Conservation (phyloP, 2,113 vertebrate species). For the Centropus bengalensis region DNA sequence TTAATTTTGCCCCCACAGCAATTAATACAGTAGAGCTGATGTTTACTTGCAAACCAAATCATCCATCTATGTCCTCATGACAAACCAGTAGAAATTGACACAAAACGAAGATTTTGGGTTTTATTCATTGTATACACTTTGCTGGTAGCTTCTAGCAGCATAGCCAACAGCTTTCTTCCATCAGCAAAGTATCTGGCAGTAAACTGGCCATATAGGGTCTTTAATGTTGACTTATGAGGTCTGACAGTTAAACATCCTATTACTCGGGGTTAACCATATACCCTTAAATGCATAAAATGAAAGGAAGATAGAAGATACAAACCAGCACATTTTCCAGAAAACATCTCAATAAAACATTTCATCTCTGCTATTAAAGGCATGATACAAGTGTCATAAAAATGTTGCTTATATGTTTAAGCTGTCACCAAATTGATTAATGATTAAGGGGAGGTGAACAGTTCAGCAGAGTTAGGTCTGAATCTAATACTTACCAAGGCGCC, state of each 20-base stretch:
- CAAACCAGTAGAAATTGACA: background rate
- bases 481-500: conserved; percentile 58
- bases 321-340: conserved; percentile 22
- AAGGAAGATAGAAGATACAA: background rate
- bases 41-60: background rate
- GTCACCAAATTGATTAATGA: conserved; percentile 72
- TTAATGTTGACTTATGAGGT: conserved; percentile 59
- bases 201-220: conserved; percentile 32
- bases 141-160: background rate
- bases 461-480: conserved; percentile 68
- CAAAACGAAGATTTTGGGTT: background rate
- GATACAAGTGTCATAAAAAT: conserved; percentile 60
- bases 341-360: conserved; percentile 32
- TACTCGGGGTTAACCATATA: background rate
- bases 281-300: conserved; percentile 45
- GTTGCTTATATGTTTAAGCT: conserved; percentile 64
- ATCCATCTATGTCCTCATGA: background rate
- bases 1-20: background rate
- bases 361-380: conserved; percentile 60
- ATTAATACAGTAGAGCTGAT: background rate
- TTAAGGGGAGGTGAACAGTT: conserved; percentile 75
- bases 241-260: conserved; percentile 25
- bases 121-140: background rate
- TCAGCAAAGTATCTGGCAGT: conserved; percentile 39
- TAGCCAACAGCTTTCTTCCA: background rate